Evolutionary conservation across 1,140 invertebrate species (phyloP), one percentile per base, ranked within the genome.

Genomic region (Lanistes nyassanus): DNA sequence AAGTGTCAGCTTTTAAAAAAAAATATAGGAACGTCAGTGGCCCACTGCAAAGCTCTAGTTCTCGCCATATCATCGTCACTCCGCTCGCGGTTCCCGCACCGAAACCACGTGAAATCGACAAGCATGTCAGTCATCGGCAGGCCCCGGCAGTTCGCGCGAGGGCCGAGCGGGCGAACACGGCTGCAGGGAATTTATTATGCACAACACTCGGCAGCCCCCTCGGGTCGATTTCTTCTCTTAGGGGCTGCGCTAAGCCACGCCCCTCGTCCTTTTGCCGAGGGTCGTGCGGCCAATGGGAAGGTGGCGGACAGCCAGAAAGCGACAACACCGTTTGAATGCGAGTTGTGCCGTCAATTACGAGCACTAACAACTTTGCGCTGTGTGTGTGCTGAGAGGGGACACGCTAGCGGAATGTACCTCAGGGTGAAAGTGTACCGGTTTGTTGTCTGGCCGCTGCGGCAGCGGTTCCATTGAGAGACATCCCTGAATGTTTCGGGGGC

Each of bases 291-390:
- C 70, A 72, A 72, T 72, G 70, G 56, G 31, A 39, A 29, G 36
- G 70, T 55, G 56, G 70, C 55, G 55, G 19, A 62, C 23, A 56
- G 74, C 53, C 53, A 58, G 72, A 62, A 78, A 73, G 72, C 74
- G 75, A 80, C 76, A 80, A 78, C 56, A 78, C 78, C 78, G 42
- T 78, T 78, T 80, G 76, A 80, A 75, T 78, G 74, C 72, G 58
- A 78, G 70, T 78, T 76, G n/a, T n/a, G 65, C 75, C 76, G 76
- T 80, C 79, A 80, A 80, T 80, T 80, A 80, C 64, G 65, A 66
- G 72, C 76, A 72, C 68, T 80, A 80, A 80, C 77, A 55, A 76
- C 76, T 71, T 78, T 78, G 72, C 72, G 79, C 74, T 78, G 78
- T 80, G 77, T 78, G 78, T 80, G 77, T 77, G 76, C 71, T 78